Conservation (phyloP, 1,140 invertebrate species). For the Chymomyza costata region DNA sequence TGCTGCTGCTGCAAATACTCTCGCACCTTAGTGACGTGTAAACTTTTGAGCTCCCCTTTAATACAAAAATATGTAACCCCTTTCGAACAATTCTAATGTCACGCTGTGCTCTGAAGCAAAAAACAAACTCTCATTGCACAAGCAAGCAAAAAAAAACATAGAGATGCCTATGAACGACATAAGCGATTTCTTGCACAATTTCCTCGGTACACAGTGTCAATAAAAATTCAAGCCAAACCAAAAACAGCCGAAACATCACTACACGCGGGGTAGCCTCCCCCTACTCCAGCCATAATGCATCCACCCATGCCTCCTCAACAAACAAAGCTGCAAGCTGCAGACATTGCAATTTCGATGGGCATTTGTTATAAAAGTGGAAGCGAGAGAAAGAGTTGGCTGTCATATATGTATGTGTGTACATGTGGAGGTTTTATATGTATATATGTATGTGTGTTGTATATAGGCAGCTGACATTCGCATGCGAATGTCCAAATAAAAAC, state of each 20-base stretch:
- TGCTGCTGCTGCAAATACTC: too few relatives aligned
- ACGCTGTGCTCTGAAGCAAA: too few relatives aligned
- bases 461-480: slow-evolving; percentile 66
- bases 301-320: slow-evolving; percentile 12
- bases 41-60: too few relatives aligned
- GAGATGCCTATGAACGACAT: slow-evolving; percentile 36
- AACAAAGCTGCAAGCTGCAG: slow-evolving; percentile 66
- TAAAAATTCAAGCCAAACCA: slow-evolving; percentile 47
- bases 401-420: neutral
- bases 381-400: too few relatives aligned
- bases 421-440: neutral
- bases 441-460: slow-evolving; percentile 12
- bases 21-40: too few relatives aligned
- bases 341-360: slow-evolving; percentile 60
- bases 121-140: too few relatives aligned
- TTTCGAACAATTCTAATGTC: too few relatives aligned
- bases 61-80: too few relatives aligned
- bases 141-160: slow-evolving; percentile 15
- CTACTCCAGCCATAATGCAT: too few relatives aligned
- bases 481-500: slow-evolving; percentile 65
- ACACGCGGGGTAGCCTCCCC: too few relatives aligned
- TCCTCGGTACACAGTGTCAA: slow-evolving; percentile 42
- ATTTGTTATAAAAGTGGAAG: slow-evolving; percentile 30
- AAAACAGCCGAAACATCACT: neutral
- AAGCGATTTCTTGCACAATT: slow-evolving; percentile 62